Conservation (phyloP, 2,113 vertebrate species). For the Mesoclemmys tuberculata region DNA sequence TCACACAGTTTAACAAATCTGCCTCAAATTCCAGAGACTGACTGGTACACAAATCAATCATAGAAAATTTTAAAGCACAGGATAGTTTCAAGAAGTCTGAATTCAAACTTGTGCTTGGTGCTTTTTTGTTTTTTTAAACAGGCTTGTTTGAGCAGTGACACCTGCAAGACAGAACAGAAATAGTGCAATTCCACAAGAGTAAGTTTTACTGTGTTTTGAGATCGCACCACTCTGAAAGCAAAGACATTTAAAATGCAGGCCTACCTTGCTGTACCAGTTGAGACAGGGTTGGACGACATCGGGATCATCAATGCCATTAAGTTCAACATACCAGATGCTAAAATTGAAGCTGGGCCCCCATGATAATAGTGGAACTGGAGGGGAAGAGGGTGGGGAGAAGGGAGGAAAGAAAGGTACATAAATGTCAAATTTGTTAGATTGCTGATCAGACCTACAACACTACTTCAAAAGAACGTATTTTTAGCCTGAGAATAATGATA, state of each 20-base stretch:
- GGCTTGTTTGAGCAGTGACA: constrained; percentile 11
- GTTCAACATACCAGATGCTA: constrained; percentile 99
- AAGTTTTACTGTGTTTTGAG: constrained; percentile 31
- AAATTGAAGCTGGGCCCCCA: constrained; percentile 99
- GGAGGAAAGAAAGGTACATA: constrained; percentile 56
- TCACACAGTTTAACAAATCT: neutral
- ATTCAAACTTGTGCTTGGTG: neutral
- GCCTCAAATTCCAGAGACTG: neutral
- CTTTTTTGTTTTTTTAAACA: neutral
- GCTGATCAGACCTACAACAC: neutral
- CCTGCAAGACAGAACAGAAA: constrained; percentile 44
- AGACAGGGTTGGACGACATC: constrained; percentile 98
- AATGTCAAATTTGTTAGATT: neutral
- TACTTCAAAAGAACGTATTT: neutral
- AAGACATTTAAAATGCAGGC: constrained; percentile 70
- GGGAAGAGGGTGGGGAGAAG: constrained; percentile 4
- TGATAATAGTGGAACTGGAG: constrained; percentile 95
- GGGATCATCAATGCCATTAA: constrained; percentile 97
- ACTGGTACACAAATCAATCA: neutral
- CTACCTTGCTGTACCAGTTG: constrained; percentile 99
- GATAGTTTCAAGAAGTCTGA: neutral
- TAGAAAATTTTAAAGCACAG: neutral
- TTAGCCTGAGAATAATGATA: neutral
- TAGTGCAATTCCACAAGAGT: neutral
- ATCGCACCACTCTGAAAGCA: neutral